These are phyloP conservation scores for Otocyon megalotis DNA, from an alignment of 2,113 vertebrate species.

Conservation along the genomic window DNA sequence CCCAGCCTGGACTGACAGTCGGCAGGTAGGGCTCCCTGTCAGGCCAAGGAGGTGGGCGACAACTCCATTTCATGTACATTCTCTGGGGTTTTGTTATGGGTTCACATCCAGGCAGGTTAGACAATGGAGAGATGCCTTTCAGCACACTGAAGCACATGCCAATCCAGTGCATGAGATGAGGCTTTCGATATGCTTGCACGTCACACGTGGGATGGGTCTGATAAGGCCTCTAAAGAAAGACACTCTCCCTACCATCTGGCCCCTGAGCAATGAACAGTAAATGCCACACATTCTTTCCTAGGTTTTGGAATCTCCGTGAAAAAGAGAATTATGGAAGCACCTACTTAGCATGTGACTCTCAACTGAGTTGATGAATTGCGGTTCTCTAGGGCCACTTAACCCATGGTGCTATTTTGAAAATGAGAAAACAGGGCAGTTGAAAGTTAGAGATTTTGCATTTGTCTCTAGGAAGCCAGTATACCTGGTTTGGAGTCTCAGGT, in stretches of 20 bases:
- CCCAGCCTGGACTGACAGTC: neutral
- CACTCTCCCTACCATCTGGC: neutral
- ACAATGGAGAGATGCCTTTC: neutral
- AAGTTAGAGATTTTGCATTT: neutral
- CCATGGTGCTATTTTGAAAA: neutral
- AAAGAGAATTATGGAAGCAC: neutral
- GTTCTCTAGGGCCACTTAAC: neutral
- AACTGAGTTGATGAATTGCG: neutral
- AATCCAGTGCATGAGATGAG: neutral
- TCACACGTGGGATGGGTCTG: neutral
- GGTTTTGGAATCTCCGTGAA: neutral
- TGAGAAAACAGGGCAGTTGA: neutral
- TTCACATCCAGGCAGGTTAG: neutral
- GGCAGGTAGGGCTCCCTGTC: neutral
- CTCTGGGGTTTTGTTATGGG: neutral
- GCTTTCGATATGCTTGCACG: neutral
- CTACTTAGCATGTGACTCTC: neutral
- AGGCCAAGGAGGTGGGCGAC: neutral
- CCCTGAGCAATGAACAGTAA: neutral
- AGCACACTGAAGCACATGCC: neutral
- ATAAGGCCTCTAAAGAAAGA: neutral
- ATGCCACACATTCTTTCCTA: neutral
- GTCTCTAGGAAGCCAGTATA: neutral
- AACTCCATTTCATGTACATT: accelerated
- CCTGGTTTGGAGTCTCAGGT: neutral